These are phyloP conservation scores for Trochalopteron elliotii DNA, from an alignment of 2,113 vertebrate species.

Conservation along the genomic window DNA sequence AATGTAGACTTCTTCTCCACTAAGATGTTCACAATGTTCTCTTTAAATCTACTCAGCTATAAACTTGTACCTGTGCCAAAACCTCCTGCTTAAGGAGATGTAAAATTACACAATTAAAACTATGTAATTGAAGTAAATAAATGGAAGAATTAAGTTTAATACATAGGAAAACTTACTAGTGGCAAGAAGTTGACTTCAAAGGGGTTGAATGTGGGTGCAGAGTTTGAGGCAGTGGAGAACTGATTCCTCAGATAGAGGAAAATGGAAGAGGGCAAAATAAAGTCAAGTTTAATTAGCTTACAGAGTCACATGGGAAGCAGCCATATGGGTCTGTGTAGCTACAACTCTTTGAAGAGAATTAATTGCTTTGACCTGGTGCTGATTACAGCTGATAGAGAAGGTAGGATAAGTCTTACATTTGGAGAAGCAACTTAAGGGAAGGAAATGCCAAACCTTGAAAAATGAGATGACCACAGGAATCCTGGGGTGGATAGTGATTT, in stretches of 20 bases:
- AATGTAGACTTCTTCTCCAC: not conserved
- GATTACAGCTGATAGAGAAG: slow-evolving; percentile 19
- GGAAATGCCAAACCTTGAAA: not conserved
- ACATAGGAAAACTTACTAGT: not conserved
- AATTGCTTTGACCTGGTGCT: slow-evolving; percentile 65
- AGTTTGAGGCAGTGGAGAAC: not conserved
- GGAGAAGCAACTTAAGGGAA: not conserved
- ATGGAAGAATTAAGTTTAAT: not conserved
- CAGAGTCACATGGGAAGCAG: slow-evolving; percentile 32
- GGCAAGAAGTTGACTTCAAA: not conserved
- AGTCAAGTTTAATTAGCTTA: slow-evolving; percentile 54
- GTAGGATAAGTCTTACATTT: not conserved
- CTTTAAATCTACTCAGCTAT: not conserved
- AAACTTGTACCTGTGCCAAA: slow-evolving; percentile 4
- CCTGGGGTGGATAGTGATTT: not conserved
- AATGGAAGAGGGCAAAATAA: slow-evolving; percentile 25
- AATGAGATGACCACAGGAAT: not conserved
- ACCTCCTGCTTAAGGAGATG: not conserved
- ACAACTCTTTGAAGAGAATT: slow-evolving; percentile 54
- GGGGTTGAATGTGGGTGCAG: not conserved
- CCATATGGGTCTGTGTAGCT: slow-evolving; percentile 43
- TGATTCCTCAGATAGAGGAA: not conserved
- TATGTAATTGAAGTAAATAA: slow-evolving; percentile 17
- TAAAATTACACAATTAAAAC: not conserved
- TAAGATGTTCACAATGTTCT: not conserved